phyloP scores from a whole-genome alignment of 2,888 invertebrate species.

The Melieria crassipennis region DNA sequence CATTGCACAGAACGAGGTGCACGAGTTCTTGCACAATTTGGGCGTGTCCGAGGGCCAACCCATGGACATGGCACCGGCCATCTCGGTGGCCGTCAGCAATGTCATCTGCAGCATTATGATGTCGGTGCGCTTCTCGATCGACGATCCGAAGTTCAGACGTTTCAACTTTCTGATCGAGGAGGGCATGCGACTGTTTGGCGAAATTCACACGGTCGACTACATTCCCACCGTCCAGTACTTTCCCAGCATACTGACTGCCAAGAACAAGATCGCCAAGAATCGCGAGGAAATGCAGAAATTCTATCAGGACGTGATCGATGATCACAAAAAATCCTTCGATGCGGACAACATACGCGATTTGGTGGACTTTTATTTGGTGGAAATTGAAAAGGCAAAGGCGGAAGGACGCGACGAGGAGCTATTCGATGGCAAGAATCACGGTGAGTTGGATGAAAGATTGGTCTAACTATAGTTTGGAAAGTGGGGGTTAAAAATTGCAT shows the following conservation, averaged over 20 bases:
- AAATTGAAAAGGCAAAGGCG: conserved; percentile 83
- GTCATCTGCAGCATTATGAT: conserved; percentile 91
- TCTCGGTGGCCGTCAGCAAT: conserved; percentile 86
- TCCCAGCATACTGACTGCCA: conserved; percentile 72
- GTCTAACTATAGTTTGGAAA: too few relatives aligned
- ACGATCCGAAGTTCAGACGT: conserved; percentile 79
- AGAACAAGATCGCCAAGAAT: conserved; percentile 73
- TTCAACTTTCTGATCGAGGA: conserved; percentile 90
- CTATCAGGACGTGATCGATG: conserved; percentile 84
- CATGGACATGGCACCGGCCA: conserved; percentile 77
- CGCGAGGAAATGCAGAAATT: conserved; percentile 86
- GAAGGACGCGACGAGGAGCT: conserved; percentile 78
- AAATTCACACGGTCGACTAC: conserved; percentile 84
- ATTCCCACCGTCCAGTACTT: conserved; percentile 79
- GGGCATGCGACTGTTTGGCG: conserved; percentile 87
- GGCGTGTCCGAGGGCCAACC: conserved; percentile 74
- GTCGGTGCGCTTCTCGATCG: conserved; percentile 84
- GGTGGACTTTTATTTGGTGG: conserved; percentile 85
- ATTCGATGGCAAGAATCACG: conserved; percentile 87
- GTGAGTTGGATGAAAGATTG: conserved; percentile 67
- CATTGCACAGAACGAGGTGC: conserved; percentile 74
- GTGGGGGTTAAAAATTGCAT: too few relatives aligned
- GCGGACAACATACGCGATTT: conserved; percentile 81
- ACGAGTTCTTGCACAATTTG: conserved; percentile 76
- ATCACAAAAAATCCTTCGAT: conserved; percentile 81